phyloP scores from a whole-genome alignment of 1,140 invertebrate species.

The Lycorma delicatula region DNA sequence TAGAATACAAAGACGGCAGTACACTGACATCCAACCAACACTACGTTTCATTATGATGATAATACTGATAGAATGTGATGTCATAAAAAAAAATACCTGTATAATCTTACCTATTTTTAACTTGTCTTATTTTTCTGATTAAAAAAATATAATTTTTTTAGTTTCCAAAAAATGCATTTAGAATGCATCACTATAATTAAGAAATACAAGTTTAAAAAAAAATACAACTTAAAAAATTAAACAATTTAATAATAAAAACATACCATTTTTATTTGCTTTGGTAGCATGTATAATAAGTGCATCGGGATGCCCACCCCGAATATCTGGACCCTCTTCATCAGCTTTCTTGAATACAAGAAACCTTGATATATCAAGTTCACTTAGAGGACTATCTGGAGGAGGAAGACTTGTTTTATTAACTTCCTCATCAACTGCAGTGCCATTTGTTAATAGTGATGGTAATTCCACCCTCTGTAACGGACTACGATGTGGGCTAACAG shows the following conservation, averaged over 20 bases:
- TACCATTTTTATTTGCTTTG: slow-evolving; percentile 80
- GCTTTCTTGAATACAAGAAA: slow-evolving; percentile 68
- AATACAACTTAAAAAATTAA: background rate
- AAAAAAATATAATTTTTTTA: slow-evolving; percentile 10
- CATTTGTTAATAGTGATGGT: slow-evolving; percentile 14
- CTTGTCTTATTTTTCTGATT: no score
- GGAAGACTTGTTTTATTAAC: background rate
- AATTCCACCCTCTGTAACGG: slow-evolving; percentile 2
- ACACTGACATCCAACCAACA: no score
- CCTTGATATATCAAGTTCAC: slow-evolving; percentile 70
- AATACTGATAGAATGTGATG: no score
- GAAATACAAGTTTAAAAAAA: background rate
- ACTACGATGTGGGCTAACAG: background rate
- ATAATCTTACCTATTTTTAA: no score
- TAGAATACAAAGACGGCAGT: no score
- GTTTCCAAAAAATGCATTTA: slow-evolving; percentile 14
- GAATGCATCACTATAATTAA: background rate
- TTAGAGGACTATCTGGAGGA: slow-evolving; percentile 44
- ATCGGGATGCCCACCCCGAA: slow-evolving; percentile 82
- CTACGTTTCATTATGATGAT: no score
- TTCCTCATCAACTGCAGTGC: background rate
- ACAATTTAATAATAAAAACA: slow-evolving; percentile 14
- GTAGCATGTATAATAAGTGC: slow-evolving; percentile 89
- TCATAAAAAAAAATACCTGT: no score
- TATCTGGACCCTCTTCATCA: slow-evolving; percentile 76